Evolutionary conservation across 2,113 vertebrate genomes (phyloP).

Genomic region (Camelus dromedarius): DNA sequence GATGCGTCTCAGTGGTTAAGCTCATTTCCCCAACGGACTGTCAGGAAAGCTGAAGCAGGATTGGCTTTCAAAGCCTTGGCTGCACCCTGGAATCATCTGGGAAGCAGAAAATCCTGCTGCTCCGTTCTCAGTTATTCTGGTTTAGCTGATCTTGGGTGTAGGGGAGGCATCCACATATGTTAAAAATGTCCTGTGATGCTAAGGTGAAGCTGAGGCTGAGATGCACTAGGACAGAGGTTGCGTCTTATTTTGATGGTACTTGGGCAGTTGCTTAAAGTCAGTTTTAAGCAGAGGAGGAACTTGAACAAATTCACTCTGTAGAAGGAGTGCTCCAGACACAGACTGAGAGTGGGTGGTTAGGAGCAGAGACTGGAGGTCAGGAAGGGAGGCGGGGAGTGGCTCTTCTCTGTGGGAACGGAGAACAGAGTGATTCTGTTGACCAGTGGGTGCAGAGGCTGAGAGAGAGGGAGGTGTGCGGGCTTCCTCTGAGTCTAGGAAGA

Average conservation of each 20-base stretch:
- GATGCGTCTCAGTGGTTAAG: rapidly evolving
- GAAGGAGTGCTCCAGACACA: neutral
- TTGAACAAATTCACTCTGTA: neutral
- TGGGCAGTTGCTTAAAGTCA: neutral
- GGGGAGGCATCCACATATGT: rapidly evolving
- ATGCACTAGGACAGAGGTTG: too few species aligned
- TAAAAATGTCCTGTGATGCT: neutral
- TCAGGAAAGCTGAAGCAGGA: neutral
- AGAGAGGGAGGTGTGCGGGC: rapidly evolving
- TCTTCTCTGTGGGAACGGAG: neutral
- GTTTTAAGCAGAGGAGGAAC: neutral
- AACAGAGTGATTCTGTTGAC: rapidly evolving
- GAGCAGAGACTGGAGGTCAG: neutral
- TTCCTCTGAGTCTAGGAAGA: neutral
- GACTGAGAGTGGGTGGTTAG: rapidly evolving
- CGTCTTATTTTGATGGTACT: neutral
- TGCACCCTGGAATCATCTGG: neutral
- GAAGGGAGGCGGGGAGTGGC: too few species aligned
- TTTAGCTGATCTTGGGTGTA: neutral
- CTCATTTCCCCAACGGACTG: neutral
- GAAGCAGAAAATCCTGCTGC: rapidly evolving
- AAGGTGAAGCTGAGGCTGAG: too few species aligned
- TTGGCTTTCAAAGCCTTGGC: neutral
- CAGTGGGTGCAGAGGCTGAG: neutral
- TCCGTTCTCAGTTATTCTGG: neutral